These are phyloP conservation scores for Blastomussa wellsi DNA, from an alignment of 92 coral and sea anemone species.

Conservation along the genomic window DNA sequence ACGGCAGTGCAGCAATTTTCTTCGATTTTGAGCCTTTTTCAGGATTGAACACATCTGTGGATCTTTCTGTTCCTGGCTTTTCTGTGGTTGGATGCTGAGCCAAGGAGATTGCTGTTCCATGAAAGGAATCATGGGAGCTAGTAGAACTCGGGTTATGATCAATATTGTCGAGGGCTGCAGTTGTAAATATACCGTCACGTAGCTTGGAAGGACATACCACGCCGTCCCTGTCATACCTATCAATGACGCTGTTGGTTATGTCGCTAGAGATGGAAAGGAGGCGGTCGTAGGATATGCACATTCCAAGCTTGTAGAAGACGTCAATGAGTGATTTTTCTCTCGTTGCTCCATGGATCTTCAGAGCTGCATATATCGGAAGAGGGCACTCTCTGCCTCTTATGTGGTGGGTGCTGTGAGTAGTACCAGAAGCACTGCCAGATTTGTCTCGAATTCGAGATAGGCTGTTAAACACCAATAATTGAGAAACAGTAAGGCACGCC, in stretches of 20 bases:
- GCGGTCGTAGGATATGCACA: conserved; percentile 63
- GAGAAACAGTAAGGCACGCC: conserved; percentile 69
- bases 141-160: conserved; percentile 82
- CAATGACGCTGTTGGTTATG: conserved; percentile 51
- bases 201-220: conserved; percentile 67
- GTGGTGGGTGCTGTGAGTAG: conserved; percentile 52
- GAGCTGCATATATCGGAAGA: conserved; percentile 56
- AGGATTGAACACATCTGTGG: conserved; percentile 35
- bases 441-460: conserved; percentile 33
- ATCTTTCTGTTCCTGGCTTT: conserved; percentile 43
- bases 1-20: conserved; percentile 43
- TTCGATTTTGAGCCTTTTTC: conserved; percentile 28
- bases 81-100: conserved; percentile 67
- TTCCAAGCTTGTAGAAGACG: conserved; percentile 61
- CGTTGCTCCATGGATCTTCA: conserved; percentile 69
- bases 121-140: conserved; percentile 58
- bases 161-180: conserved; percentile 67
- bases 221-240: conserved; percentile 52
- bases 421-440: conserved; percentile 35
- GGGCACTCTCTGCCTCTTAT: conserved; percentile 63
- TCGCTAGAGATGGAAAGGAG: conserved; percentile 63
- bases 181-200: conserved; percentile 53
- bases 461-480: conserved; percentile 65
- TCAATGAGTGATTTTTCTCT: conserved; percentile 61
- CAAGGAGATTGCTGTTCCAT: conserved; percentile 69